Evolutionary conservation across 2,113 vertebrate species (phyloP), one percentile per base, ranked within the genome.

Genomic region (Cyanoderma ruficeps): DNA sequence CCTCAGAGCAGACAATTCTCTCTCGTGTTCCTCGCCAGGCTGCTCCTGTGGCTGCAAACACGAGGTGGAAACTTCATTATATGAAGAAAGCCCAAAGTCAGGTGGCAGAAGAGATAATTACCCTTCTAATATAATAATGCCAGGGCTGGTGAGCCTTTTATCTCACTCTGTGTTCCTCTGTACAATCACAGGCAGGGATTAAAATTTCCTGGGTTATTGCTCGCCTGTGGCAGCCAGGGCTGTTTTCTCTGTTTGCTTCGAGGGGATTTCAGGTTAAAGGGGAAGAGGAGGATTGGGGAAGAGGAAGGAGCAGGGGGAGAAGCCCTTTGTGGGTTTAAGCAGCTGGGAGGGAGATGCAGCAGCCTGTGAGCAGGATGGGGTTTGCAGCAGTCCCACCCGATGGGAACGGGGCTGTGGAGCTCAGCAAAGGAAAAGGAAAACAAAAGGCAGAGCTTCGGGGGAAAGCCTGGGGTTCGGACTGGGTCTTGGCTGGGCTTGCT

Each of bases 121-220:
- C 96, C 95, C 96, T 96, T 93, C 94, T 96, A 80, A 96, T 95
- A 75, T 22, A 95, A 96, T 97, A 92, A 93, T 42, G 64, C 28
- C 70, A 56, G 87, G 67, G 91, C 94, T 89, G 87, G 63, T 47
- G 94, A 97, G 92, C 91, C 96, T 97, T 96, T 95, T 94, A 93
- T 96, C 88, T 97, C 89, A 5, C 28, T 79, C 87, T 17, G 0
- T 93, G 91, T 70, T 65, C 84, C 92, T 78, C 79, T 83, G 69
- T 68, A 88, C 87, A 87, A 74, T 91, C 92, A 93, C 57, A 85
- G 85, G 63, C 93, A 79, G 47, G 77, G 86, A 94, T 95, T 90
- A 86, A 77, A 68, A 95, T 95, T 85, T 81, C 57, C 95, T 80
- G 55, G 76, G 52, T 88, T 95, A 80, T 71, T 75, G 10, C 89